Conservation (phyloP, 2,888 invertebrate genomes). For the Abscondita cerata region DNA sequence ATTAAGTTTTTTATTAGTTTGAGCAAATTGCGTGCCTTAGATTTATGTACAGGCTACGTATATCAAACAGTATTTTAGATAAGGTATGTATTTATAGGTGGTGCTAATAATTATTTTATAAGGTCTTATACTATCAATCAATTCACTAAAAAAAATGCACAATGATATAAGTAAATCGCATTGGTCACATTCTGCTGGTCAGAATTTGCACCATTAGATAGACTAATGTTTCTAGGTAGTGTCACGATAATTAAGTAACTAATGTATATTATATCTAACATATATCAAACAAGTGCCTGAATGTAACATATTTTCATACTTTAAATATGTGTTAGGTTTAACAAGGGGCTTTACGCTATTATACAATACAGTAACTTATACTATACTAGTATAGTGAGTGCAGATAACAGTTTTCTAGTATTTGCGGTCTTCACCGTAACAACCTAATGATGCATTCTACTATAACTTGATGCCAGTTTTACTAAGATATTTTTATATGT, state of each 20-base stretch:
- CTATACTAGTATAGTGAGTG: too few species aligned
- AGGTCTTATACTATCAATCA: too few species aligned
- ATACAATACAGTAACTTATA: too few species aligned
- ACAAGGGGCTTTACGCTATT: not conserved
- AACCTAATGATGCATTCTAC: too few species aligned
- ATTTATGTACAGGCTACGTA: conserved; percentile 7
- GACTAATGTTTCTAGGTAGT: too few species aligned
- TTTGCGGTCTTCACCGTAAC: too few species aligned
- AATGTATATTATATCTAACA: not conserved
- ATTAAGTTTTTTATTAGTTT: conserved; percentile 13
- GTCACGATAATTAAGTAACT: too few species aligned
- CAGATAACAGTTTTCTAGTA: too few species aligned
- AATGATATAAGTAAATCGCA: not conserved
- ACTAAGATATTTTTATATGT: conserved; percentile 22
- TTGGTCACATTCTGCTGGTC: conserved; percentile 30
- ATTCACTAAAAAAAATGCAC: too few species aligned
- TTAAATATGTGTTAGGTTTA: not conserved
- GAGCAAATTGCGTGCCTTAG: conserved; percentile 27
- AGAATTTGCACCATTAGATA: conserved; percentile 23
- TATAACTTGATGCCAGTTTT: conserved; percentile 16
- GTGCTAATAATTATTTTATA: not conserved
- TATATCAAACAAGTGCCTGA: conserved; percentile 10
- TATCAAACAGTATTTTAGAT: not conserved
- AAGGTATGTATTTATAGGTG: too few species aligned
- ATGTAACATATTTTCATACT: conserved; percentile 2